Evolutionary conservation across 2,113 vertebrate genomes (phyloP), one percentile per base, ranked within the genome.

Genomic region (Maccullochella peelii): DNA sequence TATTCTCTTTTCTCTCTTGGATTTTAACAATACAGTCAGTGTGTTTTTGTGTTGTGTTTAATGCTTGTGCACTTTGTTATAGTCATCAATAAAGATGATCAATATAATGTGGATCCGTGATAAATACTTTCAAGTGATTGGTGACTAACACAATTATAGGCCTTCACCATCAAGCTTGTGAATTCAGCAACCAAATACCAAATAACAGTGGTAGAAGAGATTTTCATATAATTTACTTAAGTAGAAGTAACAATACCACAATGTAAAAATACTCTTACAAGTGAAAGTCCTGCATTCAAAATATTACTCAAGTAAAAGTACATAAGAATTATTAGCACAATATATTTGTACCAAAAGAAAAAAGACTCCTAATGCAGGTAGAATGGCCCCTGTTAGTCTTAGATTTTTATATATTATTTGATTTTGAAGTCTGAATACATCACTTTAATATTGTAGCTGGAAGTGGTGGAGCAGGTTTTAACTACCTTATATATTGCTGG

Each of bases 31-130:
- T 90, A 78, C 85, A 91, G 82, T 86, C 27, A 73, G 84, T 84
- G 74, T 91, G 75, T 79, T 83, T 47, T 82, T 85, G 72, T 92
- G 85, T 88, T 80, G 76, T 85, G 86, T 94, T 57, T 78, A 71
- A 90, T 92, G 86, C 91, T 95, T 95, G 87, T 95, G 94, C 94
- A 96, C 95, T 95, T 95, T 96, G 91, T 94, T 90, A 92, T 90
- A 91, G 89, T 95, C 86, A 88, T 91, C 90, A 94, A 95, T 95
- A 95, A 95, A 94, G 80, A 92, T 92, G 85, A 57, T 89, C 86
- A 88, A 88, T 85, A 83, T 85, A 82, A 84, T 79, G 27, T 77
- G 58, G 69, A 54, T 81, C 63, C 52, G 40, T 63, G 44, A 58
- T 61, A 27, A 62, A 21, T 77, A 30, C 49, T 70, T 75, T 58